phyloP scores from a whole-genome alignment of 2,888 invertebrate species.

The Neoitamus cyanurus region DNA sequence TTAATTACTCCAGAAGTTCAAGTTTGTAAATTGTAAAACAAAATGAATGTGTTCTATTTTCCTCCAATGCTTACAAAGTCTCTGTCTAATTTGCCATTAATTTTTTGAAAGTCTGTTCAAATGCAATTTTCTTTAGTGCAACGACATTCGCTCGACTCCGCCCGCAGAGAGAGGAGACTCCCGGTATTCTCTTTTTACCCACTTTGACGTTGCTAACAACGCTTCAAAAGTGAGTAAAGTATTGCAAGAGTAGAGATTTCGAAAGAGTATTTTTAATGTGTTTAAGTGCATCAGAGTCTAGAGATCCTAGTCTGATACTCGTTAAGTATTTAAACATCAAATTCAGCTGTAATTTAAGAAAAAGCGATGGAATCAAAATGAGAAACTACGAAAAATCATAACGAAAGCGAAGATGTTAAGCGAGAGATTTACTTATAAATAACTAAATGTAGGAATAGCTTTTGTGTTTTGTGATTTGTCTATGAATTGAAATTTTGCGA shows the following conservation, averaged over 20 bases:
- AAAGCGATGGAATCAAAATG: background rate
- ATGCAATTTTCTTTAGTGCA: background rate
- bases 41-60: background rate
- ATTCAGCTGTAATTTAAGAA: background rate
- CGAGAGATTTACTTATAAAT: background rate
- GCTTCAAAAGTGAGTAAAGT: background rate
- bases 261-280: background rate
- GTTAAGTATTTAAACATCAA: background rate
- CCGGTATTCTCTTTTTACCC: background rate
- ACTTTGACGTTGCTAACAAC: background rate
- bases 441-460: background rate
- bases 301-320: constrained; percentile 13
- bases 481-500: background rate
- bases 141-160: background rate
- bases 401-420: background rate
- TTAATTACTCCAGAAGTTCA: background rate
- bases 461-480: constrained; percentile 43
- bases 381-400: background rate
- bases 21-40: background rate
- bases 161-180: background rate
- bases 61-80: background rate
- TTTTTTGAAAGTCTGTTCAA: background rate
- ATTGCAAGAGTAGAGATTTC: background rate
- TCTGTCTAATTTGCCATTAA: background rate
- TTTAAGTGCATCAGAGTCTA: constrained; percentile 17